phyloP scores from a whole-genome alignment of 2,797 vertebrate species.

The Cyprinella venusta region DNA sequence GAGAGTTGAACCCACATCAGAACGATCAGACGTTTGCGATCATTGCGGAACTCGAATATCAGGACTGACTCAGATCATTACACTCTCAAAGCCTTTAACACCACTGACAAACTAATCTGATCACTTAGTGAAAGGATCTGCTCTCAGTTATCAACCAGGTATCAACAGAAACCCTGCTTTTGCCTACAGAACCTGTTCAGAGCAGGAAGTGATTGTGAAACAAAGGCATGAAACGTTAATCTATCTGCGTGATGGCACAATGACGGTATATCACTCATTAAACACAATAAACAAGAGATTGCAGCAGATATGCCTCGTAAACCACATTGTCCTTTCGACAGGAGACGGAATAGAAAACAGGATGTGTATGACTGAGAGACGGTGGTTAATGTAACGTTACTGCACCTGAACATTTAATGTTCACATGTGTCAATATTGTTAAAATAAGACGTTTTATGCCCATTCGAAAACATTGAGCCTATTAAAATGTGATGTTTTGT shows the following conservation, averaged over 20 bases:
- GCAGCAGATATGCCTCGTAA: slow-evolving; percentile 1
- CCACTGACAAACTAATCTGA: slow-evolving; percentile 17
- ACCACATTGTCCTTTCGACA: slow-evolving; percentile 1
- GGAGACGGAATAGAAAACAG: slow-evolving; percentile 12
- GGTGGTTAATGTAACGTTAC: neutral
- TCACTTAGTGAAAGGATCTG: neutral
- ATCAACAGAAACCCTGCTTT: neutral
- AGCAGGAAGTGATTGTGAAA: slow-evolving; percentile 47
- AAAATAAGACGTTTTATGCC: neutral
- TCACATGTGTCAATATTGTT: neutral
- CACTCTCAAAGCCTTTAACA: slow-evolving; percentile 24
- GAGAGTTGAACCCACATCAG: neutral
- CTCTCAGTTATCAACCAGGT: neutral
- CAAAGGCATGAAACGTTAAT: neutral
- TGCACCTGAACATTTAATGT: neutral
- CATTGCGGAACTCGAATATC: neutral
- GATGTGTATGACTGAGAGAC: slow-evolving; percentile 6
- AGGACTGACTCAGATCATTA: neutral
- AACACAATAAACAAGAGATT: neutral
- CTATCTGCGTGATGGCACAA: neutral
- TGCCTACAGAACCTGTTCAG: slow-evolving; percentile 14
- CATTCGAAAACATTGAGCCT: neutral
- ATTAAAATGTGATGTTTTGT: neutral
- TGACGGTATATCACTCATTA: neutral
- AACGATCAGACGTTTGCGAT: neutral